Evolutionary conservation across 2,113 vertebrate species (phyloP).

Genomic region (Seriola aureovittata): DNA sequence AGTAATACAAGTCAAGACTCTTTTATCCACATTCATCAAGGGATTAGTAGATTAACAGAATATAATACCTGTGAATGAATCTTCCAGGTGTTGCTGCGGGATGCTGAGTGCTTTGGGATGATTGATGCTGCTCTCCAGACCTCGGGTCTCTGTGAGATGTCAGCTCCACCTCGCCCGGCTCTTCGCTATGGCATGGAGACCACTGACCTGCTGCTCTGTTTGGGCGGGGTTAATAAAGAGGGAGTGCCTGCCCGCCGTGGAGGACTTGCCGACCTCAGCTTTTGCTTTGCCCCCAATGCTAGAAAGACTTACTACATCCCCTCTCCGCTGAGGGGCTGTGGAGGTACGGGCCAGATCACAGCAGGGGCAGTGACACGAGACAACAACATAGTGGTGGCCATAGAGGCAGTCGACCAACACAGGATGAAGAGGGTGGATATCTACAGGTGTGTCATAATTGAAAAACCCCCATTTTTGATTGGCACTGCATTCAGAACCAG

Average conservation of each 20-base stretch:
- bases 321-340: slow-evolving; percentile 86
- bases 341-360: slow-evolving; percentile 85
- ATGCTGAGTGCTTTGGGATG: slow-evolving; percentile 82
- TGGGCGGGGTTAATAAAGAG: slow-evolving; percentile 87
- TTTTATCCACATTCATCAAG: neutral
- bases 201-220: slow-evolving; percentile 89
- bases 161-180: slow-evolving; percentile 76
- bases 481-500: neutral
- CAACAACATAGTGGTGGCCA: slow-evolving; percentile 88
- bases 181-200: slow-evolving; percentile 95
- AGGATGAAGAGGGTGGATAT: slow-evolving; percentile 88
- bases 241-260: slow-evolving; percentile 84
- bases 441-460: slow-evolving; percentile 84
- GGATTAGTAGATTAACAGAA: neutral
- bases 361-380: slow-evolving; percentile 88
- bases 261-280: slow-evolving; percentile 89
- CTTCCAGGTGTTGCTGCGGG: slow-evolving; percentile 82
- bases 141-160: slow-evolving; percentile 81
- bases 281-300: slow-evolving; percentile 87
- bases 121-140: slow-evolving; percentile 78
- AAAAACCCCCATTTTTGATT: neutral
- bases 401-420: slow-evolving; percentile 89
- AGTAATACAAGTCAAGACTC: neutral
- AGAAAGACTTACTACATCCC: slow-evolving; percentile 88
- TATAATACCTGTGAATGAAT: neutral